phyloP scores from a whole-genome alignment of 2,888 invertebrate genomes.

The Icerya purchasi region DNA sequence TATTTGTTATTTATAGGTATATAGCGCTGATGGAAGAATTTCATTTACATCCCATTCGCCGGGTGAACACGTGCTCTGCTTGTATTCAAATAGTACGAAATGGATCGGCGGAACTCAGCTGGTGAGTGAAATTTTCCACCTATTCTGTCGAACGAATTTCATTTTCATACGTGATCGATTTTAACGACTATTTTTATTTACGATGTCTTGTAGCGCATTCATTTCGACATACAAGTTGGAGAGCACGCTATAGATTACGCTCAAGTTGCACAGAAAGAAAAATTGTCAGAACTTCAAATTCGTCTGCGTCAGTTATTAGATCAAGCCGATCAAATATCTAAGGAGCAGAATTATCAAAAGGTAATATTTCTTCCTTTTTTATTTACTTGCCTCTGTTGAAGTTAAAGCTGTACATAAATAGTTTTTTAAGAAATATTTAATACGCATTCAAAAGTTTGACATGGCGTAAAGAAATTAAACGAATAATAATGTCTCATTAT shows the following conservation, averaged over 20 bases:
- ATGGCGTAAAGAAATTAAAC: too few relatives aligned
- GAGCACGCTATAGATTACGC: slow-evolving; percentile 97
- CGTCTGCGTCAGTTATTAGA: slow-evolving; percentile 84
- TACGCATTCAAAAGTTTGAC: not conserved
- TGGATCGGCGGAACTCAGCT: slow-evolving; percentile 97
- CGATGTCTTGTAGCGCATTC: slow-evolving; percentile 47
- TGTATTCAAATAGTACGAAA: slow-evolving; percentile 91
- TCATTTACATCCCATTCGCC: slow-evolving; percentile 93
- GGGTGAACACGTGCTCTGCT: slow-evolving; percentile 93
- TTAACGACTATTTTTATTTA: too few relatives aligned
- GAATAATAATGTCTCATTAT: too few relatives aligned
- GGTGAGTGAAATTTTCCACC: too few relatives aligned
- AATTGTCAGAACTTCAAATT: slow-evolving; percentile 81
- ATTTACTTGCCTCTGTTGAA: too few relatives aligned
- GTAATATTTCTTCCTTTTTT: slow-evolving; percentile 29
- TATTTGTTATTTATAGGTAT: slow-evolving; percentile 25
- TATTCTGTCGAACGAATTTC: too few relatives aligned
- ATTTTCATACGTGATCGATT: too few relatives aligned
- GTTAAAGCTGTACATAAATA: too few relatives aligned
- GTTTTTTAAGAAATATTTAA: too few relatives aligned
- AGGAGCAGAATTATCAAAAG: slow-evolving; percentile 96
- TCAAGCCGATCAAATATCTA: slow-evolving; percentile 98
- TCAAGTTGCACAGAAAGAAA: slow-evolving; percentile 92
- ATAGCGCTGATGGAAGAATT: slow-evolving; percentile 85
- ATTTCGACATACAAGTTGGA: slow-evolving; percentile 95